phyloP scores from a whole-genome alignment of 2,797 vertebrate species.

The Lepilemur septentrionalis region DNA sequence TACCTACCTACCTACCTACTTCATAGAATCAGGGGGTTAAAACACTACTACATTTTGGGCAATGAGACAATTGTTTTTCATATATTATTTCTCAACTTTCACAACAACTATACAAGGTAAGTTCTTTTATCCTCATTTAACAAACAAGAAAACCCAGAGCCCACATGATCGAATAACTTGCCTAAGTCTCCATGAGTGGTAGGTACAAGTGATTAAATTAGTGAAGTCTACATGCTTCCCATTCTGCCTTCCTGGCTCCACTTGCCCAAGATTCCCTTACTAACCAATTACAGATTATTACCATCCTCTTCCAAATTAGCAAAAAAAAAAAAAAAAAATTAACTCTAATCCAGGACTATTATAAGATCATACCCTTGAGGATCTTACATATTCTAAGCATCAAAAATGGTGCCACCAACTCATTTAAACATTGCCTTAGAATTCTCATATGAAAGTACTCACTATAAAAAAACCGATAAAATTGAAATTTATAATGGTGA shows the following conservation, averaged over 20 bases:
- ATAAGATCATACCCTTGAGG: not conserved
- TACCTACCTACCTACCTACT: not conserved
- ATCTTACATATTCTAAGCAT: not conserved
- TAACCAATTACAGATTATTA: not conserved
- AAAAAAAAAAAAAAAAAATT: not conserved
- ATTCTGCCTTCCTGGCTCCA: not conserved
- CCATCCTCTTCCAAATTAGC: not conserved
- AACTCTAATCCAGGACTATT: not conserved
- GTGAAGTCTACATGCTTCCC: not conserved
- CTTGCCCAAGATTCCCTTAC: not conserved
- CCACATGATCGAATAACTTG: not conserved
- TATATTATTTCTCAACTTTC: not conserved
- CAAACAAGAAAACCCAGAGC: not conserved
- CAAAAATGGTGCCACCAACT: not conserved
- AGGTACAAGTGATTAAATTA: not conserved
- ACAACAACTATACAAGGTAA: not conserved
- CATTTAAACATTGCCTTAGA: not conserved
- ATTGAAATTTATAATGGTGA: not conserved
- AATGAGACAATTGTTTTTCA: not conserved
- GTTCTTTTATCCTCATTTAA: not conserved
- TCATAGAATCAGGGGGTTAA: not conserved
- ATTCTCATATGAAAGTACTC: not conserved
- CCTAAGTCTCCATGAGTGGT: not conserved
- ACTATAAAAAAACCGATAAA: not conserved
- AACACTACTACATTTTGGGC: not conserved